phyloP scores from a whole-genome alignment of 1,140 invertebrate genomes.

The Drosophila tsacasi region DNA sequence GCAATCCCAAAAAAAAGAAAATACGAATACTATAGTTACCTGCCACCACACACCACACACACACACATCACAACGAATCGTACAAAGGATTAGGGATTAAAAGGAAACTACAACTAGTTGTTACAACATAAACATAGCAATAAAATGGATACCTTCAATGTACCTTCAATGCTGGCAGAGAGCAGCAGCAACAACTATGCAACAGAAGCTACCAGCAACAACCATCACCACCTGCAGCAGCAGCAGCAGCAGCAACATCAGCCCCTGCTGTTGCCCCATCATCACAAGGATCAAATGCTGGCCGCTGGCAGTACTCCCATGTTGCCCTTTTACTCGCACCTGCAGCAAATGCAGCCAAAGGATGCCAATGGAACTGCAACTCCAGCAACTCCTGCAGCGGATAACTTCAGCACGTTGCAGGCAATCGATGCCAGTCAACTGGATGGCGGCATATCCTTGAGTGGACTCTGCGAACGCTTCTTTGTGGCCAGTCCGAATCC shows the following conservation, averaged over 20 bases:
- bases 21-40: constrained; percentile 59
- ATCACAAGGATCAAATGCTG: constrained; percentile 83
- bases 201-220: constrained; percentile 50
- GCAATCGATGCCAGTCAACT: constrained; percentile 67
- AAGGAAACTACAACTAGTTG: constrained; percentile 14
- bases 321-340: constrained; percentile 62
- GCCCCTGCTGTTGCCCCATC: constrained; percentile 55
- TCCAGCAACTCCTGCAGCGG: constrained; percentile 25
- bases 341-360: constrained; percentile 60
- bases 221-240: constrained; percentile 45
- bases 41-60: constrained; percentile 24
- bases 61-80: constrained; percentile 54
- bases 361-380: constrained; percentile 26
- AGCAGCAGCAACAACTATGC: constrained; percentile 61
- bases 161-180: constrained; percentile 71
- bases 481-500: constrained; percentile 73
- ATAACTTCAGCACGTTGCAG: constrained; percentile 54
- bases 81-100: constrained; percentile 40
- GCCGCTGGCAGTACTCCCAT: constrained; percentile 67
- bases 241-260: constrained; percentile 56
- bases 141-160: constrained; percentile 75
- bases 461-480: constrained; percentile 75
- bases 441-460: constrained; percentile 72
- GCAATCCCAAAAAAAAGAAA: constrained; percentile 14
- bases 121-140: constrained; percentile 17